Conservation (phyloP, 2,888 invertebrate genomes). For the Cantharis lateralis region DNA sequence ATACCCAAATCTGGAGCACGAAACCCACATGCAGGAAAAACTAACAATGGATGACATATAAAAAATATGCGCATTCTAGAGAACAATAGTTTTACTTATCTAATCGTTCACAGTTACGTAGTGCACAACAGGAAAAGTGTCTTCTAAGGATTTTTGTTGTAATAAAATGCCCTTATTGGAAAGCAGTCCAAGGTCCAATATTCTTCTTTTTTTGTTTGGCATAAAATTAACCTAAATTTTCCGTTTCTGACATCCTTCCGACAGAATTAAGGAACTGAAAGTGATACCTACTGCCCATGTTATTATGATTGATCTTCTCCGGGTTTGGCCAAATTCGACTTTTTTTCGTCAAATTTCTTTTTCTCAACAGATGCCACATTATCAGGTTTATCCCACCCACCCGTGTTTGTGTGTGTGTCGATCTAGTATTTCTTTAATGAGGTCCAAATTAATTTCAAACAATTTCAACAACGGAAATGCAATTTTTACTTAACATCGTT, state of each 20-base stretch:
- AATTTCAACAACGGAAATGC: background rate
- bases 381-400: background rate
- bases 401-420: background rate
- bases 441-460: background rate
- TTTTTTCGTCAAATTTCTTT: background rate
- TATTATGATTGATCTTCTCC: background rate
- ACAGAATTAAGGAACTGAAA: background rate
- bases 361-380: background rate
- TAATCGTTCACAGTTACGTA: background rate
- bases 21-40: background rate
- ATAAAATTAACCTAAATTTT: background rate
- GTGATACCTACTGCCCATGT: background rate
- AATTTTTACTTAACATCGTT: background rate
- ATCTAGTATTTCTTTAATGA: background rate
- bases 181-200: background rate
- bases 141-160: background rate
- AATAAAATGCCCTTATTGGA: background rate
- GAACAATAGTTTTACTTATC: background rate
- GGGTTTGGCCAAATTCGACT: background rate
- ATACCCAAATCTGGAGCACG: background rate
- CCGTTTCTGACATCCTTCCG: background rate
- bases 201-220: background rate
- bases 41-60: background rate
- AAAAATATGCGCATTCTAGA: background rate
- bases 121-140: background rate